These are phyloP conservation scores for Pseudococcus jackbeardsleyi DNA, from an alignment of 2,888 invertebrate species.

Conservation along the genomic window DNA sequence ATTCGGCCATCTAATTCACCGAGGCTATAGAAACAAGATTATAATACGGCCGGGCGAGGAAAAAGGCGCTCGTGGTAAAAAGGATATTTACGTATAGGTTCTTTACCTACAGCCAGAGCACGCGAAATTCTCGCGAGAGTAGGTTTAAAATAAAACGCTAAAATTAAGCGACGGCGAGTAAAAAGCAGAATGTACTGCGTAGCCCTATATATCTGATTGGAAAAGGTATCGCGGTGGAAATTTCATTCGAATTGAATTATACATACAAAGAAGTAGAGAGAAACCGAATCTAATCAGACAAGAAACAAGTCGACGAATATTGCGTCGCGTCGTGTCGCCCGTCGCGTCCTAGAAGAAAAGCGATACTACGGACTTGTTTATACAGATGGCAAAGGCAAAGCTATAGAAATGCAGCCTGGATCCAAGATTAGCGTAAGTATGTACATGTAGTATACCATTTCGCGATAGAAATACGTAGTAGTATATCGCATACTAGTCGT, in stretches of 20 bases:
- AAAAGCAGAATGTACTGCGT: background rate
- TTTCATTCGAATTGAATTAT: slow-evolving; percentile 18
- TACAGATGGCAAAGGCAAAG: slow-evolving; percentile 1
- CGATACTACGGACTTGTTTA: background rate
- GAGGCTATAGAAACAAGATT: slow-evolving; percentile 30
- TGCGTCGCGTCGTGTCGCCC: background rate
- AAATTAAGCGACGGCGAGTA: slow-evolving; percentile 19
- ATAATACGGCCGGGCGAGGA: background rate
- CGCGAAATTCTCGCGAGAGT: slow-evolving; percentile 15
- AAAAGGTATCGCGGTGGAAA: slow-evolving; percentile 13
- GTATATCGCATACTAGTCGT: background rate
- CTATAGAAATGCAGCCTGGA: background rate
- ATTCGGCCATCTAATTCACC: slow-evolving; percentile 23
- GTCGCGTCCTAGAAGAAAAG: background rate
- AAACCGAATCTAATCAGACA: slow-evolving; percentile 14
- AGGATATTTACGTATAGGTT: background rate
- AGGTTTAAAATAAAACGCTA: slow-evolving; percentile 19
- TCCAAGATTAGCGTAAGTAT: background rate
- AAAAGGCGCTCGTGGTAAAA: slow-evolving; percentile 21
- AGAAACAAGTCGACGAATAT: slow-evolving; percentile 36
- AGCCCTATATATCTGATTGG: background rate
- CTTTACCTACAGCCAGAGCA: no score
- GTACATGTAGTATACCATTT: background rate
- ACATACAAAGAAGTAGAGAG: background rate
- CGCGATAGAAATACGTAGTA: background rate